Evolutionary conservation across 1,140 invertebrate genomes (phyloP).

Genomic region (Notospermus geniculatus): DNA sequence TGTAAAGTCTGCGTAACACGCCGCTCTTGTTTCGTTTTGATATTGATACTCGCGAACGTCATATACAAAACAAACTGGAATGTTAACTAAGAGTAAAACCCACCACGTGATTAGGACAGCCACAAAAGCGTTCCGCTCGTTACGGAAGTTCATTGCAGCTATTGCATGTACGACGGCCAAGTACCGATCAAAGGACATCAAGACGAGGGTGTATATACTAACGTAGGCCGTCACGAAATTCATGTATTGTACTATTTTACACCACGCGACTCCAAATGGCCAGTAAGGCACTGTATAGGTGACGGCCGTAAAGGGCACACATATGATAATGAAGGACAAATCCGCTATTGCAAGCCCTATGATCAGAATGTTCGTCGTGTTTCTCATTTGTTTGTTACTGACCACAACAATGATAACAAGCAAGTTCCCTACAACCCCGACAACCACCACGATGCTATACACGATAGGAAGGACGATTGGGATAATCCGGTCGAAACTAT

Average conservation of each 20-base stretch:
- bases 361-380: slow-evolving; percentile 89
- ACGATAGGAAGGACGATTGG: slow-evolving; percentile 70
- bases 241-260: slow-evolving; percentile 78
- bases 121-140: slow-evolving; percentile 76
- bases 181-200: slow-evolving; percentile 94
- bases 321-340: slow-evolving; percentile 90
- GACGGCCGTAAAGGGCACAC: slow-evolving; percentile 70
- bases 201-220: slow-evolving; percentile 88
- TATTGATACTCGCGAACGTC: slow-evolving; percentile 64
- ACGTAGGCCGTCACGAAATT: slow-evolving; percentile 81
- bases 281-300: slow-evolving; percentile 62
- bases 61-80: slow-evolving; percentile 76
- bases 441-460: slow-evolving; percentile 81
- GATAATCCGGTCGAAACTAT: slow-evolving; percentile 60
- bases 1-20: slow-evolving; percentile 25
- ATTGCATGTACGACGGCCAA: slow-evolving; percentile 93
- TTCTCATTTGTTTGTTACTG: slow-evolving; percentile 86
- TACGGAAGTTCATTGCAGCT: slow-evolving; percentile 80
- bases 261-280: slow-evolving; percentile 89
- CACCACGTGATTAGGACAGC: slow-evolving; percentile 74
- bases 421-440: slow-evolving; percentile 84
- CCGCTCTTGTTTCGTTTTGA: slow-evolving; percentile 55
- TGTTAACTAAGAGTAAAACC: slow-evolving; percentile 68
- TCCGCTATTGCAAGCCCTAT: slow-evolving; percentile 82
- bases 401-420: slow-evolving; percentile 81